A percentile compares a stretch with the other conserved stretches of the same genome.
Conservation (phyloP, 2,797 vertebrate genomes). For the Muscicapa comitata region DNA sequence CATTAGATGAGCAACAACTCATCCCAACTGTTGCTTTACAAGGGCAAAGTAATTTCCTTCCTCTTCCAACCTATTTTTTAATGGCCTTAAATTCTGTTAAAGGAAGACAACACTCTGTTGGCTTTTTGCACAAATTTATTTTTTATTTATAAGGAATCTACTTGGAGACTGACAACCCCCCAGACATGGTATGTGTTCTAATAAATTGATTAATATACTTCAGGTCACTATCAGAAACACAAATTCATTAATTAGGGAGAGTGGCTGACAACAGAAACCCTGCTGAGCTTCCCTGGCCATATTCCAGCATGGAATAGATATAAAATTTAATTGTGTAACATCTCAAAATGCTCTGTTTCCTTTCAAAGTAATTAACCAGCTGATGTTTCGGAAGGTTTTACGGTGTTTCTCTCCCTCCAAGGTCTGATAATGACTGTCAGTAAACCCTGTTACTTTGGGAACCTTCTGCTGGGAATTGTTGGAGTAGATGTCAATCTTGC, state of each 20-base stretch:
- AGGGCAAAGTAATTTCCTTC: background rate
- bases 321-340: background rate
- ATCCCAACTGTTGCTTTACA: background rate
- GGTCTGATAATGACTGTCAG: constrained; percentile 98
- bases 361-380: background rate
- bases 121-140: background rate
- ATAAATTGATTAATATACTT: background rate
- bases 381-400: background rate
- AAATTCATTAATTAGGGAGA: background rate
- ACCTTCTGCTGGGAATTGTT: constrained; percentile 93
- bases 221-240: background rate
- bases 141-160: background rate
- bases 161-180: background rate
- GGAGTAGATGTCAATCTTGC: constrained; percentile 97
- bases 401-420: constrained; percentile 51
- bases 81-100: background rate
- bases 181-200: background rate
- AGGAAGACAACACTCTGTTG: background rate
- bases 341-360: background rate
- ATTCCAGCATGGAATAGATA: background rate
- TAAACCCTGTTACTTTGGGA: constrained; percentile 96
- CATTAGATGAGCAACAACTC: background rate
- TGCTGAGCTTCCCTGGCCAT: background rate
- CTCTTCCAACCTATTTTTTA: background rate
- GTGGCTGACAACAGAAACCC: background rate